Evolutionary conservation across 2,797 vertebrate genomes (phyloP).

Genomic region (Knipowitschia caucasica): DNA sequence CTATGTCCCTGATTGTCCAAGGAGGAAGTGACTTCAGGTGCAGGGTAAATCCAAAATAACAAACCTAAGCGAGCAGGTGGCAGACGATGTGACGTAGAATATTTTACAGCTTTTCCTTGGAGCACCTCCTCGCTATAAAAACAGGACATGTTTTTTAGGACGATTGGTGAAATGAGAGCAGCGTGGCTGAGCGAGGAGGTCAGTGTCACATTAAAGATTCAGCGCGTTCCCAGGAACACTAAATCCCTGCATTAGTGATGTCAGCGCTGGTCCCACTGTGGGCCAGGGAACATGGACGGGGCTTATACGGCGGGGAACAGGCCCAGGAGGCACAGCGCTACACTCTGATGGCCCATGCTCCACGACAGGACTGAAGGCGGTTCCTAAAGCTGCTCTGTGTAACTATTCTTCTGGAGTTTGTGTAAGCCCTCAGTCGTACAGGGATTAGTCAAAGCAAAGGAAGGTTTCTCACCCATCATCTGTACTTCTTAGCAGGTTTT

Average conservation of each 20-base stretch:
- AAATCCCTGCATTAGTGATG: slow-evolving; percentile 41
- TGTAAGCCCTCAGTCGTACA: too few relatives aligned
- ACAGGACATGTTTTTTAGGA: slow-evolving; percentile 11
- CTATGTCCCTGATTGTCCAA: too few relatives aligned
- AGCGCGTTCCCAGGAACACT: slow-evolving; percentile 25
- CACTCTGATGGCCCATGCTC: not conserved
- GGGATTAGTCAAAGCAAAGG: too few relatives aligned
- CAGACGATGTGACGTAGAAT: too few relatives aligned
- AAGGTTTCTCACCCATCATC: too few relatives aligned
- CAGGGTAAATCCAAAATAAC: too few relatives aligned
- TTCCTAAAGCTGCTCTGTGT: not conserved
- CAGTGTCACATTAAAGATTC: slow-evolving; percentile 13
- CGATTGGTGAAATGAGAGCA: slow-evolving; percentile 7
- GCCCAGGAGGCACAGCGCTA: slow-evolving; percentile 34
- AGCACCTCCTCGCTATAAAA: not conserved
- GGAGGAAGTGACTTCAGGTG: too few relatives aligned
- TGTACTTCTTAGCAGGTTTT: too few relatives aligned
- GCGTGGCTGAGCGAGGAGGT: slow-evolving; percentile 7
- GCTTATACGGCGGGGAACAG: slow-evolving; percentile 40
- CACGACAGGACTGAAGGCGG: not conserved
- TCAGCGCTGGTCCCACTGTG: slow-evolving; percentile 22
- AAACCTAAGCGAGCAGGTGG: too few relatives aligned
- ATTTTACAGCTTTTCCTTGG: too few relatives aligned
- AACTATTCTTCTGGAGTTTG: too few relatives aligned
- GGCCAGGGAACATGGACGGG: slow-evolving; percentile 10